phyloP scores from a whole-genome alignment of 1,140 invertebrate species.

The Formica selysi region DNA sequence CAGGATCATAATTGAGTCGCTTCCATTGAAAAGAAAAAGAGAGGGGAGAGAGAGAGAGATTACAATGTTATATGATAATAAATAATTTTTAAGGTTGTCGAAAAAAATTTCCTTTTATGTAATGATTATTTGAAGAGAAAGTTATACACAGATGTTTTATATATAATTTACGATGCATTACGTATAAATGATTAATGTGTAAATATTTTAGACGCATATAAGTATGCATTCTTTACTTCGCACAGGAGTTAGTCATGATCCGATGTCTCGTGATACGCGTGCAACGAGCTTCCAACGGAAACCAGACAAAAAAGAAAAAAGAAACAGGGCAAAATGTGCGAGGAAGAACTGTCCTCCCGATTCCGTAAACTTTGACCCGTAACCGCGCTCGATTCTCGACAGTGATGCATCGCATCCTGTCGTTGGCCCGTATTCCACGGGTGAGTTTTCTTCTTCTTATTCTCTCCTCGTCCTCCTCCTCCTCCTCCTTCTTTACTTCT shows the following conservation, averaged over 20 bases:
- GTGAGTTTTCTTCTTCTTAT: slow-evolving; percentile 65
- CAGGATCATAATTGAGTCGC: slow-evolving; percentile 31
- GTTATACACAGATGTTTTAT: not conserved
- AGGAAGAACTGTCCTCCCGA: slow-evolving; percentile 72
- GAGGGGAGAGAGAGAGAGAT: not conserved
- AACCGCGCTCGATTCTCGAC: slow-evolving; percentile 70
- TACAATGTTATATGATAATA: not conserved
- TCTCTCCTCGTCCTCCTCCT: slow-evolving; percentile 16
- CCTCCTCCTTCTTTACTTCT: not conserved
- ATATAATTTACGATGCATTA: not conserved
- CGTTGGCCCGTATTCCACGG: slow-evolving; percentile 73
- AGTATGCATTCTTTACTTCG: not conserved
- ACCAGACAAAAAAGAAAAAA: slow-evolving; percentile 42
- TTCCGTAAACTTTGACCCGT: slow-evolving; percentile 77
- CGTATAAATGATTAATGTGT: not conserved
- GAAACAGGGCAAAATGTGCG: slow-evolving; percentile 47
- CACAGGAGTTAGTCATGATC: slow-evolving; percentile 1
- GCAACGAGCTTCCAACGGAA: slow-evolving; percentile 15
- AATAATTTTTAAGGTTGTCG: not conserved
- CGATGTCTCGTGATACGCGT: not conserved
- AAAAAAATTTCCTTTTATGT: not conserved
- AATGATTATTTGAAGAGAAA: not conserved
- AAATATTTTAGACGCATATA: not conserved
- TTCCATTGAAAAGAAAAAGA: slow-evolving; percentile 1
- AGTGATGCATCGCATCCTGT: slow-evolving; percentile 79